These are phyloP conservation scores for Hypanus sabinus DNA, from an alignment of 2,113 vertebrate genomes.

Conservation along the genomic window DNA sequence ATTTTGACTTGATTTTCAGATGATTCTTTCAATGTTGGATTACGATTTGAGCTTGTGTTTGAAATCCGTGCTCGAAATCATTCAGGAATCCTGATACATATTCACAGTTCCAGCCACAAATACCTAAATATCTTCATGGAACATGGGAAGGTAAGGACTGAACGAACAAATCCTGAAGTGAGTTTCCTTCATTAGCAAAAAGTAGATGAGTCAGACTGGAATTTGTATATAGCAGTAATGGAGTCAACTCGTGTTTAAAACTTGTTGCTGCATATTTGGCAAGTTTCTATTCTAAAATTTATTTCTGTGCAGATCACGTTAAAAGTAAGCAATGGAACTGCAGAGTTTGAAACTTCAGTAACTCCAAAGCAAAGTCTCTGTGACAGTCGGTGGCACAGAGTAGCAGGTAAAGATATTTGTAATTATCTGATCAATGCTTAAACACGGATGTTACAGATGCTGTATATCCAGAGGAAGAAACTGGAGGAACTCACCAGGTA, in stretches of 20 bases:
- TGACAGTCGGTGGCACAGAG: slow-evolving; percentile 78
- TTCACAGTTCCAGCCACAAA: slow-evolving; percentile 62
- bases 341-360: slow-evolving; percentile 74
- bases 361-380: slow-evolving; percentile 70
- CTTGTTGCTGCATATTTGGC: background rate
- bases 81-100: slow-evolving; percentile 75
- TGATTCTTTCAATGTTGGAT: slow-evolving; percentile 73
- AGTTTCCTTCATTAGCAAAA: background rate
- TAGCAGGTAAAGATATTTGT: slow-evolving; percentile 66
- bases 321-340: slow-evolving; percentile 70
- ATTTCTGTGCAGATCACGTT: slow-evolving; percentile 66
- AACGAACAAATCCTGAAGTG: background rate
- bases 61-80: slow-evolving; percentile 82
- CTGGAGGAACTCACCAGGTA: no score
- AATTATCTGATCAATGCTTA: background rate
- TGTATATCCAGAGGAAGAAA: no score
- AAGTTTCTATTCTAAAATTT: slow-evolving; percentile 31
- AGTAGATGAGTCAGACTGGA: background rate
- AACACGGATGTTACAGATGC: no score
- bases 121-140: slow-evolving; percentile 77
- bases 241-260: background rate
- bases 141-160: slow-evolving; percentile 64
- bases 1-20: slow-evolving; percentile 53
- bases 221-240: background rate
- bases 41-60: slow-evolving; percentile 77